Evolutionary conservation across 1,140 invertebrate genomes (phyloP).

Genomic region (Luehdorfia chinensis): DNA sequence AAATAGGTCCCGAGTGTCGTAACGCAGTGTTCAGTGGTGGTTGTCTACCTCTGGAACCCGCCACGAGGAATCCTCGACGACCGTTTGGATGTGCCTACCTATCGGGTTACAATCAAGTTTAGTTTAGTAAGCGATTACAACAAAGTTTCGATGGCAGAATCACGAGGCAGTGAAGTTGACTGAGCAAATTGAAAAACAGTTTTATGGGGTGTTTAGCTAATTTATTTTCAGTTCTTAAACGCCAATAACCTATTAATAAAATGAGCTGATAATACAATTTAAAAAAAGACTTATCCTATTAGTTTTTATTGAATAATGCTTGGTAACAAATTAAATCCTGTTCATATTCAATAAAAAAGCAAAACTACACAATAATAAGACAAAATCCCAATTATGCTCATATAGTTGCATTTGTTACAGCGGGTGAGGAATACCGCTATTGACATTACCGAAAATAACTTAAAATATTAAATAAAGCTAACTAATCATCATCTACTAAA

Average conservation of each 20-base stretch:
- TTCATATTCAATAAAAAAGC: slow-evolving; percentile 69
- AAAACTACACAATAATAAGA: slow-evolving; percentile 64
- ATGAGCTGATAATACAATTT: slow-evolving; percentile 77
- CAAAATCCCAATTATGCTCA: slow-evolving; percentile 58
- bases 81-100: too few species aligned
- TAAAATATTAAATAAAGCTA: slow-evolving; percentile 70
- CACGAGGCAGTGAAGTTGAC: too few species aligned
- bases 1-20: too few species aligned
- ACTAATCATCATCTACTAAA: slow-evolving; percentile 53
- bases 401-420: slow-evolving; percentile 1
- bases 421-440: slow-evolving; percentile 5
- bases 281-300: slow-evolving; percentile 69
- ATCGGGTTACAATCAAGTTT: too few species aligned
- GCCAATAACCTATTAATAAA: slow-evolving; percentile 73
- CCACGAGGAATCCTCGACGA: too few species aligned
- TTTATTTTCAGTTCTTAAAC: slow-evolving; percentile 77
- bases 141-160: too few species aligned
- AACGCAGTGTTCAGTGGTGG: too few species aligned
- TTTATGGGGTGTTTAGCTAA: slow-evolving; percentile 65
- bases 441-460: slow-evolving; percentile 66
- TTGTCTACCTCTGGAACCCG: too few species aligned
- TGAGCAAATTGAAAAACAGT: too few species aligned
- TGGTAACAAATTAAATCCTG: slow-evolving; percentile 74
- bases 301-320: slow-evolving; percentile 72
- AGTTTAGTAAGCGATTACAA: too few species aligned